Evolutionary conservation across 2,797 vertebrate species (phyloP).

Genomic region (Propithecus deckenii): DNA sequence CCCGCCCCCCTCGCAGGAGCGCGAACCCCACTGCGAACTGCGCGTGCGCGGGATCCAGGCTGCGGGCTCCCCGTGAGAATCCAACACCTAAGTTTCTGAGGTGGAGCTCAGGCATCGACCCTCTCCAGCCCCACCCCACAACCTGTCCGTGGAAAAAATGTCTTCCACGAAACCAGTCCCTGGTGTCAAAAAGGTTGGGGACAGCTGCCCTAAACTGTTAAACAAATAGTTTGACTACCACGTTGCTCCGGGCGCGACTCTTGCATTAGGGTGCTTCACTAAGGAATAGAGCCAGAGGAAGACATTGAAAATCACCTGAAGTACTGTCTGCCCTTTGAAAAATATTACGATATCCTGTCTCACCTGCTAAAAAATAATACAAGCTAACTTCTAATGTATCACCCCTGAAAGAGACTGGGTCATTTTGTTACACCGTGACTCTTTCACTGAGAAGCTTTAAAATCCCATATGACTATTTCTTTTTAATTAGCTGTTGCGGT

Average conservation of each 20-base stretch:
- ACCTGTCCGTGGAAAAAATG: too few relatives aligned
- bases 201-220: background rate
- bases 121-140: fast-evolving
- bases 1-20: too few relatives aligned
- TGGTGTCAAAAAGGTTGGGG: too few relatives aligned
- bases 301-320: background rate
- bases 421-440: background rate
- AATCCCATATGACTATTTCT: background rate
- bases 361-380: background rate
- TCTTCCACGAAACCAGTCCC: too few relatives aligned
- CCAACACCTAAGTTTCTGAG: too few relatives aligned
- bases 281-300: background rate
- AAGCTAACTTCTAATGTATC: background rate
- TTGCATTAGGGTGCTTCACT: background rate
- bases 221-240: background rate
- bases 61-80: too few relatives aligned
- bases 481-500: background rate
- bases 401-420: background rate
- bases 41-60: too few relatives aligned
- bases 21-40: too few relatives aligned
- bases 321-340: background rate
- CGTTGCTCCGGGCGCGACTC: background rate
- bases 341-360: background rate
- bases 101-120: too few relatives aligned
- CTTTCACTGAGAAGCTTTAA: background rate